Evolutionary conservation across 1,140 invertebrate species (phyloP).

Genomic region (Drosophila nasuta): DNA sequence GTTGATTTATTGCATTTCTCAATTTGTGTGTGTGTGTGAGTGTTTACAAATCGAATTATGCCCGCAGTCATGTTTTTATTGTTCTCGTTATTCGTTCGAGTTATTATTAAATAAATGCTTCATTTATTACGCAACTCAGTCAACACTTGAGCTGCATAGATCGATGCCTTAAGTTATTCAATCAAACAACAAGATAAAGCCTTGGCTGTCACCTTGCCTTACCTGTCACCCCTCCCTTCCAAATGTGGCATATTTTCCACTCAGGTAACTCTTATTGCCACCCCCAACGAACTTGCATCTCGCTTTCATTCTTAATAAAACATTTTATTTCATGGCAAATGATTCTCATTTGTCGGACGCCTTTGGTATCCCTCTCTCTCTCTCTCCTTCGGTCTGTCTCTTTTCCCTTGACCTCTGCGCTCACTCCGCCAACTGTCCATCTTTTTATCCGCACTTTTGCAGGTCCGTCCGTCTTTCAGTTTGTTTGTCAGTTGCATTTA

Average conservation of each 20-base stretch:
- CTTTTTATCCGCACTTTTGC: neutral
- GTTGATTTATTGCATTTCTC: neutral
- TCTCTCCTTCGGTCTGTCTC: neutral
- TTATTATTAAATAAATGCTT: neutral
- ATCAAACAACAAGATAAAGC: constrained; percentile 2
- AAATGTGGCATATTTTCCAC: constrained; percentile 21
- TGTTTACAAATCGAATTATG: too few species aligned
- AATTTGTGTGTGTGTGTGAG: neutral
- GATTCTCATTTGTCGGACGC: constrained; percentile 63
- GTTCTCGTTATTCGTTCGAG: neutral
- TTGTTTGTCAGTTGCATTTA: constrained; percentile 69
- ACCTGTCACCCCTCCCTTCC: neutral
- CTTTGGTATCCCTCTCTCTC: constrained; percentile 19
- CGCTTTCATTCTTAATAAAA: constrained; percentile 56
- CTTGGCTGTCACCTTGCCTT: neutral
- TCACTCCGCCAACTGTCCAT: neutral
- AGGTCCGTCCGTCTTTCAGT: constrained; percentile 1
- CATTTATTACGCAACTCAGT: neutral
- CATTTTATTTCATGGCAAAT: constrained; percentile 75
- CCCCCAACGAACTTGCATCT: constrained; percentile 9
- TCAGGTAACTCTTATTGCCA: constrained; percentile 14
- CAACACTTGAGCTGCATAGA: neutral
- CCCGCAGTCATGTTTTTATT: neutral
- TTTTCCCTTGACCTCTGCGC: neutral
- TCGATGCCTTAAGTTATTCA: constrained; percentile 1